These are phyloP conservation scores for Pseudochirops cupreus DNA, from an alignment of 2,797 vertebrate genomes.

Conservation along the genomic window DNA sequence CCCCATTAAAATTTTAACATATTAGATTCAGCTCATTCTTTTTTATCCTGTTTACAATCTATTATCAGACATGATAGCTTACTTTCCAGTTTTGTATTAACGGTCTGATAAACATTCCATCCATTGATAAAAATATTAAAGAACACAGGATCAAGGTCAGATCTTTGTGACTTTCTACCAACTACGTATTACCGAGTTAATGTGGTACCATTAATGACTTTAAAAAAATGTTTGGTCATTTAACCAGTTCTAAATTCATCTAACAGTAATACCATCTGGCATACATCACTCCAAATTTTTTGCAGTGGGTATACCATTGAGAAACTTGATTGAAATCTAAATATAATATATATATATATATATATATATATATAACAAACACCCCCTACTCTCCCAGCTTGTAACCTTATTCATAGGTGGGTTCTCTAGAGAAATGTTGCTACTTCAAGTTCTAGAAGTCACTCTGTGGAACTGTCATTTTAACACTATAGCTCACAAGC, in stretches of 20 bases:
- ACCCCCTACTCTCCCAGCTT: neutral
- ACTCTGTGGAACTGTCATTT: neutral
- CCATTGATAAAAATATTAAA: no score
- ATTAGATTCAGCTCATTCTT: neutral
- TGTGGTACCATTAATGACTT: no score
- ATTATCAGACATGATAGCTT: neutral
- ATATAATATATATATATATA: no score
- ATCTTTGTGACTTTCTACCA: no score
- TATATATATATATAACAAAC: no score
- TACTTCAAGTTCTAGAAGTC: neutral
- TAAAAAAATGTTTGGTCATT: neutral
- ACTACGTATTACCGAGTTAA: no score
- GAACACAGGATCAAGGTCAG: no score
- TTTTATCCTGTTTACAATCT: neutral
- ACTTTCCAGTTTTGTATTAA: no score
- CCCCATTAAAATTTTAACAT: no score
- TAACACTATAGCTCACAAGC: neutral
- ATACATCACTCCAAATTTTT: neutral
- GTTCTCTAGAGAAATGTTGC: neutral
- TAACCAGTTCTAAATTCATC: neutral
- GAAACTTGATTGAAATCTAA: neutral
- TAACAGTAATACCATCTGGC: neutral
- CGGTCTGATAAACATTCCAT: no score
- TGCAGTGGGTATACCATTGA: neutral
- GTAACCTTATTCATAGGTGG: neutral